Percentiles rank a stretch among this genome's conserved stretches.
These are phyloP conservation scores for Hermaeophaga mercurialis DNA, from an alignment of 2,888 invertebrate genomes.

Conservation along the genomic window DNA sequence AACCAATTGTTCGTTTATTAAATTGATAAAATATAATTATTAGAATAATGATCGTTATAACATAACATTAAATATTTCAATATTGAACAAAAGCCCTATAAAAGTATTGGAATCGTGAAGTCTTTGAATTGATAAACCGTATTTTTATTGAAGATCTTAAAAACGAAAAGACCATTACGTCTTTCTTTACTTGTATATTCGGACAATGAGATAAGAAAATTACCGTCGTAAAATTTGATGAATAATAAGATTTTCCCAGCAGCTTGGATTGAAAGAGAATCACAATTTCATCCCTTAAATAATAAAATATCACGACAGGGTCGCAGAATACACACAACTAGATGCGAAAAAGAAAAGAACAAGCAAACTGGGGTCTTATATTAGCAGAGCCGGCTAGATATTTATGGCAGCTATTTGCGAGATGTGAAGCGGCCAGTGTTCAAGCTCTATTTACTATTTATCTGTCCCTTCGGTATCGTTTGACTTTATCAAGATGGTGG, in stretches of 20 bases:
- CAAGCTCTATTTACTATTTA: constrained; percentile 57
- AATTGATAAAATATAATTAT: too few species aligned
- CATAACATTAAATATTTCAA: too few species aligned
- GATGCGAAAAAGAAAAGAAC: constrained; percentile 40
- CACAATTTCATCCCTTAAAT: constrained; percentile 36
- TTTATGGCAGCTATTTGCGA: constrained; percentile 54
- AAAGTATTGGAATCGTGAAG: too few species aligned
- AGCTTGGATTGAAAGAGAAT: constrained; percentile 36
- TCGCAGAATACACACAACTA: constrained; percentile 37
- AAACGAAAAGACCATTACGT: constrained; percentile 9
- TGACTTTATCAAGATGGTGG: constrained; percentile 57
- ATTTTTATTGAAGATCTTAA: constrained; percentile 7
- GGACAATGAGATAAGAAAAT: constrained; percentile 15
- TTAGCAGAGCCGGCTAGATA: constrained; percentile 51
- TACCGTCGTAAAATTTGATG: constrained; percentile 28
- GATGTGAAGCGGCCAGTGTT: constrained; percentile 52
- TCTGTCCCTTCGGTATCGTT: constrained; percentile 55
- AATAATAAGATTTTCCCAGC: constrained; percentile 28
- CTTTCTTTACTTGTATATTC: constrained; percentile 14
- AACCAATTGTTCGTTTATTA: too few species aligned
- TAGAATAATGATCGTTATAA: too few species aligned
- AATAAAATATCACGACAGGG: constrained; percentile 41
- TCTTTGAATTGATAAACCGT: not conserved
- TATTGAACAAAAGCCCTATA: too few species aligned
- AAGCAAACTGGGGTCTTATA: constrained; percentile 42